phyloP scores from a whole-genome alignment of 2,113 vertebrate species.

The Phrynocephalus versicolor region DNA sequence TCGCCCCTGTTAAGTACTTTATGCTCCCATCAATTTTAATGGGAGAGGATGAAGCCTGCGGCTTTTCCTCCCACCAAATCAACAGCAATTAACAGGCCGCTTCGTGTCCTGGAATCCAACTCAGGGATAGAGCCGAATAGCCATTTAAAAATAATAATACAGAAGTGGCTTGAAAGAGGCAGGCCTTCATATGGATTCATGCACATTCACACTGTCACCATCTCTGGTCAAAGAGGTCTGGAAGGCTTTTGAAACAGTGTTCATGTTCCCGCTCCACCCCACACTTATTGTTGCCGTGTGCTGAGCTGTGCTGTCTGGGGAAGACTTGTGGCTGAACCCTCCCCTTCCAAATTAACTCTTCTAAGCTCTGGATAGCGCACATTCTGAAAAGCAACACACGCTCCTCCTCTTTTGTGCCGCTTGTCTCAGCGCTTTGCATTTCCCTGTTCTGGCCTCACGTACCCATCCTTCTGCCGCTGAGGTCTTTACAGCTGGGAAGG shows the following conservation, averaged over 20 bases:
- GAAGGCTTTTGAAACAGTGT: too few relatives aligned
- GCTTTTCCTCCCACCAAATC: neutral
- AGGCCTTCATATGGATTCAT: neutral
- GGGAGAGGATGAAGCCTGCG: neutral
- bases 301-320: too few relatives aligned
- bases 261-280: too few relatives aligned
- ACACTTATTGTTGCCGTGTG: too few relatives aligned
- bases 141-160: neutral
- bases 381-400: neutral
- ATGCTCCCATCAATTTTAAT: neutral
- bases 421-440: neutral
- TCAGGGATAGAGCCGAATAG: neutral
- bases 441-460: too few relatives aligned
- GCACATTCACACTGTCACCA: too few relatives aligned
- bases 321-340: too few relatives aligned
- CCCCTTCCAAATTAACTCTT: too few relatives aligned
- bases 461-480: neutral
- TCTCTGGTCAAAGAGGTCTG: too few relatives aligned
- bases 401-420: neutral
- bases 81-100: too few relatives aligned
- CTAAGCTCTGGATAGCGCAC: too few relatives aligned
- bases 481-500: neutral
- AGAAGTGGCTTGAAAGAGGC: neutral
- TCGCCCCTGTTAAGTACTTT: neutral
- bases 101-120: neutral